Evolutionary conservation across 2,113 vertebrate species (phyloP).

Genomic region (Saguinus imperator): DNA sequence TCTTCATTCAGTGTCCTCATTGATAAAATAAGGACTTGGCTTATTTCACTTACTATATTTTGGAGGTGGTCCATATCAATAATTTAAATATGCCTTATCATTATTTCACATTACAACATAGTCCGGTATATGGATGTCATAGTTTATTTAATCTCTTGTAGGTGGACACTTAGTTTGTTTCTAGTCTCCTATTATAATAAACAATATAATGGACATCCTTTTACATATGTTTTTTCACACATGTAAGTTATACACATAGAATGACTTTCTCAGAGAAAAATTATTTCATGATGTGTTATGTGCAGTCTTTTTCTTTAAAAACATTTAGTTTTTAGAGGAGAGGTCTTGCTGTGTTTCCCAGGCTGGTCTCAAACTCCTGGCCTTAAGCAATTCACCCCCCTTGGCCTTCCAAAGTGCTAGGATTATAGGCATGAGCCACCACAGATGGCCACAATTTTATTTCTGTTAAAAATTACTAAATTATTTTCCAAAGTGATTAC

Average conservation of each 20-base stretch:
- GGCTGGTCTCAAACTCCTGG: too few species aligned
- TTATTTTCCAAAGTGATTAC: background rate
- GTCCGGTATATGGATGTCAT: background rate
- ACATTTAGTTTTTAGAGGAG: too few species aligned
- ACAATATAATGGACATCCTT: background rate
- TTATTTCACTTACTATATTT: background rate
- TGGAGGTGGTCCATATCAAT: background rate
- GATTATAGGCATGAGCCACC: too few species aligned
- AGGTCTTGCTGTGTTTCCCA: too few species aligned
- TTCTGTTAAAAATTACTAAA: background rate
- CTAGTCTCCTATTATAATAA: background rate
- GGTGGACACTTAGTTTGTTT: constrained; percentile 3
- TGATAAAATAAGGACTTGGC: background rate
- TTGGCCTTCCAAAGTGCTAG: too few species aligned
- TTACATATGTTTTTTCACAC: background rate
- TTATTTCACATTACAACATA: background rate
- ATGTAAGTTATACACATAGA: background rate
- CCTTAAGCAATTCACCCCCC: too few species aligned
- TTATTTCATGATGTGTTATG: background rate
- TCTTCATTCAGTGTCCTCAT: background rate
- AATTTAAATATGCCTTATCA: constrained; percentile 9
- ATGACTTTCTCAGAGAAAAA: constrained; percentile 39
- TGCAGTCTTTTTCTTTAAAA: background rate
- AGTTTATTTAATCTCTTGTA: background rate
- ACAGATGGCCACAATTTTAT: background rate